phyloP scores from a whole-genome alignment of 1,140 invertebrate species.

The Formica selysi region DNA sequence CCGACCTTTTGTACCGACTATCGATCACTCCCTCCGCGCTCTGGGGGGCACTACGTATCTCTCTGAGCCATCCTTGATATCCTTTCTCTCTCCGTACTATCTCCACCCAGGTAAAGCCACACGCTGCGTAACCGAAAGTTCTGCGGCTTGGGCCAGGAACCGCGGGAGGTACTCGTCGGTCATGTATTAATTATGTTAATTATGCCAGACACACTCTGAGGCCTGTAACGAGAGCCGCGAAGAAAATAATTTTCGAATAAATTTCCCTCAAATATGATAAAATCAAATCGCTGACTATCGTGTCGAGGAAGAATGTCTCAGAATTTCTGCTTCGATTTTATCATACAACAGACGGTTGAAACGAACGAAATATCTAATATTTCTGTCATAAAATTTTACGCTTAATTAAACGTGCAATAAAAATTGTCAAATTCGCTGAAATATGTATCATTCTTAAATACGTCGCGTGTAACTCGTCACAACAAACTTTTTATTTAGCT shows the following conservation, averaged over 20 bases:
- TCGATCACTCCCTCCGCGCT: conserved; percentile 77
- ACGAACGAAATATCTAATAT: neutral
- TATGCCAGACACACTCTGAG: conserved; percentile 45
- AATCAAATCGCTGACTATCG: conserved; percentile 11
- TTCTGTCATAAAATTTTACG: neutral
- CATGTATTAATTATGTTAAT: conserved; percentile 76
- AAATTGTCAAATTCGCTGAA: conserved; percentile 1
- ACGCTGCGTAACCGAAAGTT: conserved; percentile 76
- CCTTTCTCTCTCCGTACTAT: conserved; percentile 27
- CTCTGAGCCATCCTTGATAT: conserved; percentile 44
- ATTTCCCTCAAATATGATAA: conserved; percentile 12
- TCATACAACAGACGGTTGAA: neutral
- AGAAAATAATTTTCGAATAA: conserved; percentile 20
- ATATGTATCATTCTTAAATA: neutral
- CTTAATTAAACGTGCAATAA: neutral
- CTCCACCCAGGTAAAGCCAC: conserved; percentile 75
- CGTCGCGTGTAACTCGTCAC: neutral
- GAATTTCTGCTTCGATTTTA: conserved; percentile 8
- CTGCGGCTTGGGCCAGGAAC: conserved; percentile 66
- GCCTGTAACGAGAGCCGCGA: neutral
- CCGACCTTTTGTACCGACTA: conserved; percentile 76
- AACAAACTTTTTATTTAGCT: neutral
- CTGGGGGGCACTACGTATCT: conserved; percentile 58
- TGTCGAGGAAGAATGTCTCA: neutral
- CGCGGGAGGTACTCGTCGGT: conserved; percentile 79